Evolutionary conservation across 2,888 invertebrate species (phyloP).

Genomic region (Scelioninae gen. 1): DNA sequence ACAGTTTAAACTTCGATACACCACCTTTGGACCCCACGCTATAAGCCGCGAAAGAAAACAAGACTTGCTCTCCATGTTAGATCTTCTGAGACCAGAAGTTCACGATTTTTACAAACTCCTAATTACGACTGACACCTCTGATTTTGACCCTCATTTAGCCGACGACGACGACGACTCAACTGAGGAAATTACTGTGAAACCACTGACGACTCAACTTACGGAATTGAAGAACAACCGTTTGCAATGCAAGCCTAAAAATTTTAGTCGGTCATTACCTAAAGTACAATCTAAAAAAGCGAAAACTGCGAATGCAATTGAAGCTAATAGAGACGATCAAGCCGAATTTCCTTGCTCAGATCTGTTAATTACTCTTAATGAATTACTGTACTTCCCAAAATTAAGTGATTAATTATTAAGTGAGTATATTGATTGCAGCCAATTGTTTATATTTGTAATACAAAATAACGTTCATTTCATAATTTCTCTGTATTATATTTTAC

Average conservation of each 20-base stretch:
- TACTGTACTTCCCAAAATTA: no score
- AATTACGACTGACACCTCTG: conserved; percentile 4
- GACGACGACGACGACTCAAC: no score
- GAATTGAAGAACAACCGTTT: conserved; percentile 14
- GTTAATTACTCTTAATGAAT: no score
- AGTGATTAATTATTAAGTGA: no score
- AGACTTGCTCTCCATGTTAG: conserved; percentile 60
- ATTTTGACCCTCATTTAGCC: conserved; percentile 38
- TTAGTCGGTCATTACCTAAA: no score
- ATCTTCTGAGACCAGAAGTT: conserved; percentile 50
- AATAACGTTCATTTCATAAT: no score
- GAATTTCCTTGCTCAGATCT: conserved; percentile 30
- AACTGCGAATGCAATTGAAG: conserved; percentile 5
- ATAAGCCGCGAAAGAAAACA: conserved; percentile 65
- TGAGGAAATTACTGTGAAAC: conserved; percentile 11
- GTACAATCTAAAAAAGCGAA: conserved; percentile 13
- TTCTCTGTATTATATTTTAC: no score
- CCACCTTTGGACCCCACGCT: conserved; percentile 30
- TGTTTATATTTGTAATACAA: no score
- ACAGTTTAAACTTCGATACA: conserved; percentile 49
- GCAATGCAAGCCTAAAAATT: no score
- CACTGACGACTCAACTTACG: no score
- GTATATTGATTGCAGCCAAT: no score
- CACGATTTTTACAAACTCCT: conserved; percentile 37
- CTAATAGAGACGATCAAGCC: conserved; percentile 25